Evolutionary conservation across 2,888 invertebrate genomes (phyloP).

Genomic region (Andrena bicolor): DNA sequence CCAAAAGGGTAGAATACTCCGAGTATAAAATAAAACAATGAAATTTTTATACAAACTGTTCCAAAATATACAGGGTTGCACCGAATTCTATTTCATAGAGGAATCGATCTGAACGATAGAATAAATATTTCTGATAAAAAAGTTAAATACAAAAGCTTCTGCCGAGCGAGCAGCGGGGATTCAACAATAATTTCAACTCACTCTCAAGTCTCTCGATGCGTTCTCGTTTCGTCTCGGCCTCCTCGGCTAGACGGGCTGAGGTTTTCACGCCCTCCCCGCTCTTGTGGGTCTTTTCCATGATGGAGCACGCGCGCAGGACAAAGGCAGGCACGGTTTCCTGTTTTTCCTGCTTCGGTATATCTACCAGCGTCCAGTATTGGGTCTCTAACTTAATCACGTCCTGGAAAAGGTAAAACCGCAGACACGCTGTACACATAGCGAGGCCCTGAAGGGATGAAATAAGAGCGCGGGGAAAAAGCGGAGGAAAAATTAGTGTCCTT

Average conservation of each 20-base stretch:
- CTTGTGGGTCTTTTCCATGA: conserved; percentile 96
- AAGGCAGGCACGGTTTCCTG: conserved; percentile 97
- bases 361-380: conserved; percentile 97
- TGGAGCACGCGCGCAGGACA: conserved; percentile 95
- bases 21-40: background rate
- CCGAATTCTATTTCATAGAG: no score
- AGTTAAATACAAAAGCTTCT: no score
- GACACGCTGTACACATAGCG: background rate
- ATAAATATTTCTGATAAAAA: no score
- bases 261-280: conserved; percentile 96
- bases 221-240: conserved; percentile 93
- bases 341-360: conserved; percentile 97
- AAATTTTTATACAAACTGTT: no score
- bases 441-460: background rate
- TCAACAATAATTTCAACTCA: conserved; percentile 83
- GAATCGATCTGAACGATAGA: no score
- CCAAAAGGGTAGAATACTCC: background rate
- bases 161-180: background rate
- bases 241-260: conserved; percentile 93
- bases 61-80: no score
- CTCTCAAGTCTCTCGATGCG: conserved; percentile 95
- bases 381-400: conserved; percentile 96
- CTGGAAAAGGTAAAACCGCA: conserved; percentile 85
- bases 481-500: conserved; percentile 6
- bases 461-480: background rate